A percentile compares a stretch with the other conserved stretches of the same genome.
Evolutionary conservation across 2,797 vertebrate genomes (phyloP).

Genomic region (Pseudochirops corinnae): DNA sequence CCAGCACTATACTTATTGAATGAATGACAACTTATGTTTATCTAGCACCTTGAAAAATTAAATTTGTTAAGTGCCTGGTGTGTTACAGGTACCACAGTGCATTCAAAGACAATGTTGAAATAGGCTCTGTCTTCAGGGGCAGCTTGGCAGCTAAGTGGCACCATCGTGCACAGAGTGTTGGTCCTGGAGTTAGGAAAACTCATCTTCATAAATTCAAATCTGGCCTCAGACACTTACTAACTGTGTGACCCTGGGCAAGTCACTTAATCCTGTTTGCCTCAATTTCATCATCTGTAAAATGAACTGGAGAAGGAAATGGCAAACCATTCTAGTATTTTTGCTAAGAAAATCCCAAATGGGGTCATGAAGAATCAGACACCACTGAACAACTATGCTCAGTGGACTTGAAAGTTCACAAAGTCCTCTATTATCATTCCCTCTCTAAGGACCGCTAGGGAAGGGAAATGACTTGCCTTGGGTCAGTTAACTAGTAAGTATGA

Average conservation of each 20-base stretch:
- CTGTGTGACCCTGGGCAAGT: not conserved
- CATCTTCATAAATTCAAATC: not conserved
- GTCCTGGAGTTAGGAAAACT: not conserved
- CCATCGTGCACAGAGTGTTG: not conserved
- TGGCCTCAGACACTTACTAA: not conserved
- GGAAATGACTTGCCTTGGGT: not conserved
- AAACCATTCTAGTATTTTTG: not conserved
- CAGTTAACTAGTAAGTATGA: not conserved
- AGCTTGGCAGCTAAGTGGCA: not conserved
- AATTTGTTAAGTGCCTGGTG: not conserved
- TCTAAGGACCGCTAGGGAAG: not conserved
- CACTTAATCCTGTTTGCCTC: not conserved
- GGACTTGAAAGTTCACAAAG: too few species aligned
- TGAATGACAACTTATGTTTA: not conserved
- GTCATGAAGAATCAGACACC: not conserved
- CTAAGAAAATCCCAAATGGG: not conserved
- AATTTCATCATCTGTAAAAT: not conserved
- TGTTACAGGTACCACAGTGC: not conserved
- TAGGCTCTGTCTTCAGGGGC: not conserved
- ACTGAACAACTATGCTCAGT: not conserved
- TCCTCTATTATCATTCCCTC: not conserved
- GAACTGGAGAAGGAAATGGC: not conserved
- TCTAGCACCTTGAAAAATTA: not conserved
- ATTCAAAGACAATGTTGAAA: not conserved
- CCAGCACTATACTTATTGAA: not conserved